Percentiles rank a stretch among this genome's conserved stretches.
Evolutionary conservation across 2,888 invertebrate species (phyloP).

Genomic region (Adelognathus sp.): DNA sequence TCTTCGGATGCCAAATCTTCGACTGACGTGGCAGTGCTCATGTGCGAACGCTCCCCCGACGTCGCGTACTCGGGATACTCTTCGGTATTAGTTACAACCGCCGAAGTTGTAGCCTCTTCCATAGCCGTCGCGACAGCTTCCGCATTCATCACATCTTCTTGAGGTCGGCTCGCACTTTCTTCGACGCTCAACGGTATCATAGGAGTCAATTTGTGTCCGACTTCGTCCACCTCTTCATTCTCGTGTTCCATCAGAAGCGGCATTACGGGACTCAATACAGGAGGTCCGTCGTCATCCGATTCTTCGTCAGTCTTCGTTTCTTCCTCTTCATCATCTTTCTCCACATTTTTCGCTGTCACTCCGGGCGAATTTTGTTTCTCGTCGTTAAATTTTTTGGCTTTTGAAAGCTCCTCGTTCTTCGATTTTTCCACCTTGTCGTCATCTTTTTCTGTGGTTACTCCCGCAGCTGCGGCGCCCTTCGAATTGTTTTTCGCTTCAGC

Average conservation of each 20-base stretch:
- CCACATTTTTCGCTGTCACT: constrained; percentile 51
- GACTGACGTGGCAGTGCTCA: constrained; percentile 35
- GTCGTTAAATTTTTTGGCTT: constrained; percentile 19
- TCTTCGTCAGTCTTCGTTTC: constrained; percentile 57
- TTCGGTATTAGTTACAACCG: constrained; percentile 10
- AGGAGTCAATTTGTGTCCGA: constrained; percentile 66
- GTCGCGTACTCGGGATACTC: constrained; percentile 22
- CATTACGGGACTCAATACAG: constrained; percentile 77
- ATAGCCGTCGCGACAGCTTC: neutral
- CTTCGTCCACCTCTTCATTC: constrained; percentile 42
- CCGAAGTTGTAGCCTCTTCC: neutral
- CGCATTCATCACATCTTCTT: neutral
- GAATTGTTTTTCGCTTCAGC: constrained; percentile 64
- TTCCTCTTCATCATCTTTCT: neutral
- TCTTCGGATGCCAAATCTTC: constrained; percentile 54
- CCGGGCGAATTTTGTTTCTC: constrained; percentile 29
- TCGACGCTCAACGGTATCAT: constrained; percentile 60
- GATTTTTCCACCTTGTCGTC: constrained; percentile 3
- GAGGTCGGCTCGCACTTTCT: constrained; percentile 7
- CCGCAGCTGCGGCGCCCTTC: constrained; percentile 18
- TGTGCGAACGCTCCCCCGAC: constrained; percentile 30
- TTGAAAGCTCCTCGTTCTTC: constrained; percentile 1
- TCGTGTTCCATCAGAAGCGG: constrained; percentile 68
- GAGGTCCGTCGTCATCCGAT: constrained; percentile 77
- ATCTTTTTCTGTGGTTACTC: neutral